Conservation (phyloP, 2,113 vertebrate species). For the Sminthopsis crassicaudata region DNA sequence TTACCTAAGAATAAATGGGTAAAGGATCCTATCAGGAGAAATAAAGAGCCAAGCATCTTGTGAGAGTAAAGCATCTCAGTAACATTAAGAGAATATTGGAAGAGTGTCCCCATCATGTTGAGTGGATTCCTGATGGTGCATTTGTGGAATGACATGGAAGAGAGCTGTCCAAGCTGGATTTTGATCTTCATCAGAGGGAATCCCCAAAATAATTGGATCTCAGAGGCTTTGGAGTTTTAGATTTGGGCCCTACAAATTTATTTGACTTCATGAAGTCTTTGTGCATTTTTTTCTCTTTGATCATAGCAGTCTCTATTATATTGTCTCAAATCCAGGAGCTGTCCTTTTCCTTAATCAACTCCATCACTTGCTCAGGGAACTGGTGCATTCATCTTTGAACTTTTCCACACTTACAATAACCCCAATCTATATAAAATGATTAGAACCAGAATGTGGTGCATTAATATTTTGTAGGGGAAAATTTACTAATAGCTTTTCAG, state of each 20-base stretch:
- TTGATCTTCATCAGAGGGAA: background rate
- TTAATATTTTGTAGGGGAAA: background rate
- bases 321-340: background rate
- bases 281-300: background rate
- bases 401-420: constrained; percentile 11
- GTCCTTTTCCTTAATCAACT: background rate
- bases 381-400: background rate
- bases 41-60: background rate
- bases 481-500: background rate
- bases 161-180: background rate
- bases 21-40: background rate
- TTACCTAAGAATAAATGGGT: background rate
- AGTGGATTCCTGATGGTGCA: background rate
- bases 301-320: background rate
- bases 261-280: background rate
- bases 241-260: background rate
- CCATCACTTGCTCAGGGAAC: background rate
- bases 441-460: background rate
- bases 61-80: background rate
- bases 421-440: constrained; percentile 29
- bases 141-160: background rate
- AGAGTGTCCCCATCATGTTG: background rate
- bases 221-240: background rate
- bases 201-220: background rate
- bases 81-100: background rate